Evolutionary conservation across 2,113 vertebrate species (phyloP).

Genomic region (Anolis sagrei): DNA sequence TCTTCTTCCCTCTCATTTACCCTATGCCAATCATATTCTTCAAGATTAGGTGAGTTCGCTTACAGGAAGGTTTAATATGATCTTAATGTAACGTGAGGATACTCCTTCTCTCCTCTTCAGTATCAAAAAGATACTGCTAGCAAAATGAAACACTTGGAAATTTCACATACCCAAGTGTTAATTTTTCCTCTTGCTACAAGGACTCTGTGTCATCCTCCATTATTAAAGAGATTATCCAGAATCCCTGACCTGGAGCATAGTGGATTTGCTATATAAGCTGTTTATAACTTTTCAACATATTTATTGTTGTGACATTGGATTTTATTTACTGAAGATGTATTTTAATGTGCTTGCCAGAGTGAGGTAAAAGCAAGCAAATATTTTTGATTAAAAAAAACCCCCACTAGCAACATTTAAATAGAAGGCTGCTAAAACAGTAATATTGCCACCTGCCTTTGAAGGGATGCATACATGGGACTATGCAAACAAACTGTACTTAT

Average conservation of each 20-base stretch:
- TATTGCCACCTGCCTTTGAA: neutral
- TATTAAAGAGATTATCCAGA: neutral
- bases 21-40: conserved; percentile 9
- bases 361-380: neutral
- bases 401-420: neutral
- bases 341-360: neutral
- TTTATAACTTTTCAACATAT: neutral
- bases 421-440: neutral
- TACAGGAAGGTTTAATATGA: neutral
- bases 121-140: neutral
- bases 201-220: neutral
- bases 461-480: neutral
- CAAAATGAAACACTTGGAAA: neutral
- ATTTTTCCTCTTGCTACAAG: neutral
- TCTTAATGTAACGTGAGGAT: neutral
- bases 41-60: neutral
- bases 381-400: too few relatives aligned
- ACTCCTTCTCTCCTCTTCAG: neutral
- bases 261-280: neutral
- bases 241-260: neutral
- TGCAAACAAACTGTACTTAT: neutral
- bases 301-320: neutral
- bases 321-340: neutral
- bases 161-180: neutral
- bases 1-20: conserved; percentile 3